phyloP scores from a whole-genome alignment of 2,888 invertebrate genomes.

The Argyra leucocephala region DNA sequence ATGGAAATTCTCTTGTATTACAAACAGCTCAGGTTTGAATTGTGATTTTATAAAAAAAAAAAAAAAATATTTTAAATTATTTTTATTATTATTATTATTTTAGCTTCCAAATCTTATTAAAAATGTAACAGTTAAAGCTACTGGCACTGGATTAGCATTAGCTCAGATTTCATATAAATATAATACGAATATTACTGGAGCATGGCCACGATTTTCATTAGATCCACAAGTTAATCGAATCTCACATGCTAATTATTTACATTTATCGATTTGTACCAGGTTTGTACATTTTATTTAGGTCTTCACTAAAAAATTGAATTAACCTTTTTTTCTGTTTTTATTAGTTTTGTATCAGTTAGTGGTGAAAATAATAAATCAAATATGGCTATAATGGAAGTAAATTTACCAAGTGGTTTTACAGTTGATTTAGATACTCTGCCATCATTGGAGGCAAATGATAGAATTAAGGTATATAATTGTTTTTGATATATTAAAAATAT shows the following conservation, averaged over 20 bases:
- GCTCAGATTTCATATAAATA: constrained; percentile 72
- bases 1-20: constrained; percentile 70
- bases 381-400: constrained; percentile 84
- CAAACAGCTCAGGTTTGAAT: constrained; percentile 60
- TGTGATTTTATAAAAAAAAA: neutral
- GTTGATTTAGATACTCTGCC: constrained; percentile 73
- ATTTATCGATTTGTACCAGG: constrained; percentile 76
- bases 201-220: constrained; percentile 78
- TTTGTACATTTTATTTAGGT: constrained; percentile 33
- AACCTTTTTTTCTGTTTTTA: constrained; percentile 7
- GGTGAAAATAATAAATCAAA: constrained; percentile 51
- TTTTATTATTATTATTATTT: neutral
- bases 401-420: constrained; percentile 81
- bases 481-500: neutral
- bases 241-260: constrained; percentile 70
- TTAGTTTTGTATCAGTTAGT: constrained; percentile 36
- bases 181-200: constrained; percentile 76
- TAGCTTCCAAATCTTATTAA: constrained; percentile 45
- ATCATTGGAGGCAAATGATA: constrained; percentile 49
- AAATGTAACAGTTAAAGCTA: constrained; percentile 63
- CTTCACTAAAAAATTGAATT: neutral
- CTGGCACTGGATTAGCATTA: constrained; percentile 70
- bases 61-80: neutral
- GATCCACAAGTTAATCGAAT: constrained; percentile 82
- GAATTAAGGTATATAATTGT: constrained; percentile 35